These are phyloP conservation scores for Heliothis peltigera DNA, from an alignment of 2,888 invertebrate genomes.

Conservation along the genomic window DNA sequence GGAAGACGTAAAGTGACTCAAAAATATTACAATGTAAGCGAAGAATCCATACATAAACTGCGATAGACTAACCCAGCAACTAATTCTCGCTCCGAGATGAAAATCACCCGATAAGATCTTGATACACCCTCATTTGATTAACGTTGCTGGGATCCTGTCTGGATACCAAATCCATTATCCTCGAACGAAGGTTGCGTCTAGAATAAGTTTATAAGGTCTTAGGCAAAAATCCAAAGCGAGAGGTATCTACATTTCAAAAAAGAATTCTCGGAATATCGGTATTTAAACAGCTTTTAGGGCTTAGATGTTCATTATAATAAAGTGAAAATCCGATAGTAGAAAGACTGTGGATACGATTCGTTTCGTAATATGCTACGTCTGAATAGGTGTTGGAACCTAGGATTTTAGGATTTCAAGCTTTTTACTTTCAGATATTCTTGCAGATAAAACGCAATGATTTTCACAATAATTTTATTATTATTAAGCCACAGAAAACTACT, in stretches of 20 bases:
- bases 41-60: constrained; percentile 34
- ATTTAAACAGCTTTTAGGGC: constrained; percentile 41
- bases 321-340: constrained; percentile 18
- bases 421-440: not conserved
- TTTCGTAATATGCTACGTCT: not conserved
- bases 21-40: not conserved
- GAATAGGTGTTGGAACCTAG: not conserved
- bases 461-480: not conserved
- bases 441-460: not conserved
- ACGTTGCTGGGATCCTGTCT: constrained; percentile 46
- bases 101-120: constrained; percentile 51
- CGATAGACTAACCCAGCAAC: constrained; percentile 38
- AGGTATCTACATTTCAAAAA: constrained; percentile 1
- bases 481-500: too few relatives aligned
- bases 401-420: not conserved
- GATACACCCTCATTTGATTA: constrained; percentile 57
- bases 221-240: constrained; percentile 26
- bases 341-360: constrained; percentile 10
- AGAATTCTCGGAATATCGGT: constrained; percentile 14
- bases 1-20: too few relatives aligned
- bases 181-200: constrained; percentile 41
- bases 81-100: constrained; percentile 47
- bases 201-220: constrained; percentile 38
- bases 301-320: constrained; percentile 4
- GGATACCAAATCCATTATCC: constrained; percentile 50